These are phyloP conservation scores for Chrysodeixis includens DNA, from an alignment of 2,888 invertebrate genomes.

Conservation along the genomic window DNA sequence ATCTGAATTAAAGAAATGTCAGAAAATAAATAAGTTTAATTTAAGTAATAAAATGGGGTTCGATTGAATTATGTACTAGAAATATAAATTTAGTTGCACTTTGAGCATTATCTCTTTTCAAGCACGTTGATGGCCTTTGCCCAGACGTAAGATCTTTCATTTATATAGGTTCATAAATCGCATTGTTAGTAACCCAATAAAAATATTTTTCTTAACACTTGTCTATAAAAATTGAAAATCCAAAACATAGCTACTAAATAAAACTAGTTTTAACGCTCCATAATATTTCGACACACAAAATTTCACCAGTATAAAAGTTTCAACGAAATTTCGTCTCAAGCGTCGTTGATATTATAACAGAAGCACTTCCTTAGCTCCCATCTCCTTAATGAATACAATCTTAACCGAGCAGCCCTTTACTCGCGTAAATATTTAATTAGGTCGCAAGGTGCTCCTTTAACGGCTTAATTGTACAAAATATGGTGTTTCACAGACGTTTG, in stretches of 20 bases:
- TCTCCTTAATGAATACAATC: constrained; percentile 75
- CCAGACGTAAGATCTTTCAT: too few species aligned
- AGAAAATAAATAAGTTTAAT: not conserved
- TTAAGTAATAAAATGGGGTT: not conserved
- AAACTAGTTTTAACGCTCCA: too few species aligned
- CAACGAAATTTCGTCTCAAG: constrained; percentile 41
- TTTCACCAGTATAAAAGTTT: not conserved
- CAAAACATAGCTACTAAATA: too few species aligned
- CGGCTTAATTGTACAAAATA: constrained; percentile 78
- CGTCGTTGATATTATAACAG: constrained; percentile 21
- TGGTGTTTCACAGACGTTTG: constrained; percentile 58
- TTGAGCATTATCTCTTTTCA: too few species aligned
- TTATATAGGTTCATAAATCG: not conserved
- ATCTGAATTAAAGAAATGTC: not conserved
- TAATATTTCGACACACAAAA: too few species aligned
- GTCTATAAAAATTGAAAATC: too few species aligned
- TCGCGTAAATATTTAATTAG: constrained; percentile 82
- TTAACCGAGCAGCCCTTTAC: constrained; percentile 76
- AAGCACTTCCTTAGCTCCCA: constrained; percentile 28
- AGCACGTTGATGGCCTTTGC: too few species aligned
- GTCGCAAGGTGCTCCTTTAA: constrained; percentile 73
- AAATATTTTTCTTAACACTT: too few species aligned
- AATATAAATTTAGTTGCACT: not conserved
- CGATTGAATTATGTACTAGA: not conserved
- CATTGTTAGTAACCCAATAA: too few species aligned